Conservation (phyloP, 1,140 invertebrate species). For the Nylanderia fulva region DNA sequence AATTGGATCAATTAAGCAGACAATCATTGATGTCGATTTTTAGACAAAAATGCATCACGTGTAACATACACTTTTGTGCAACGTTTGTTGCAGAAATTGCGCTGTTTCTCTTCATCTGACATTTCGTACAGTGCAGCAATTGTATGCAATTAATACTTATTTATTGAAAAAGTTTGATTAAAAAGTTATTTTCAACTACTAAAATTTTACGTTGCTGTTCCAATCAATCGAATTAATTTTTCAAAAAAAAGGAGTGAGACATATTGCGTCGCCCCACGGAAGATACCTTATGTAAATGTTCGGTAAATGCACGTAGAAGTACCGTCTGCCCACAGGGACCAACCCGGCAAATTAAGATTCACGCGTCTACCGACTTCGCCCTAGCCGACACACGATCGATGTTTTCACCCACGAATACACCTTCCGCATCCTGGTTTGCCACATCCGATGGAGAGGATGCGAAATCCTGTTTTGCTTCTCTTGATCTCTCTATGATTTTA, state of each 20-base stretch:
- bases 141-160: background rate
- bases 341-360: constrained; percentile 71
- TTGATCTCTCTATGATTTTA: constrained; percentile 1
- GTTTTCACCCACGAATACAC: constrained; percentile 51
- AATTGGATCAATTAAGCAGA: background rate
- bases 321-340: constrained; percentile 59
- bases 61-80: no score
- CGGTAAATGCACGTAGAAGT: constrained; percentile 35
- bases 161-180: background rate
- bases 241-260: constrained; percentile 35
- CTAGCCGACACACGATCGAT: constrained; percentile 66
- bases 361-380: constrained; percentile 70
- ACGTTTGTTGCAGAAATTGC: background rate
- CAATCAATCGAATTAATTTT: constrained; percentile 17
- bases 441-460: constrained; percentile 9
- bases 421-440: constrained; percentile 27
- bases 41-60: background rate
- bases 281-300: constrained; percentile 68
- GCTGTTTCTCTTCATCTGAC: background rate
- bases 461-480: background rate
- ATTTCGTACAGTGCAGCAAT: background rate
- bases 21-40: background rate
- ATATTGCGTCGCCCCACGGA: background rate
- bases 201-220: background rate
- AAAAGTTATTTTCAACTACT: background rate